Evolutionary conservation across 2,113 vertebrate genomes (phyloP), one percentile per base, ranked within the genome.

Genomic region (Osmerus mordax): DNA sequence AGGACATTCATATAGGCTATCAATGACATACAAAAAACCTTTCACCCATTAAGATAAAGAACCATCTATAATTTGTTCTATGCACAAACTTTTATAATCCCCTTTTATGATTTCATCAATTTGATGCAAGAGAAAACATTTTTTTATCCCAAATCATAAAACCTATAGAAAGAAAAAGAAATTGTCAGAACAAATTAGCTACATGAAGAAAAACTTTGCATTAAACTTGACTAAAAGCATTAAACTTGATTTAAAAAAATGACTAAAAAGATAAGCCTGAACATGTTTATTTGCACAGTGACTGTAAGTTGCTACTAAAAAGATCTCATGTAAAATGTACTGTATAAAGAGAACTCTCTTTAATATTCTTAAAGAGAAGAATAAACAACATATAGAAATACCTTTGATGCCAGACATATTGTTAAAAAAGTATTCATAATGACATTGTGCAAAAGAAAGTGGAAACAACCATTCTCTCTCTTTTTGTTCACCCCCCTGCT

Each of bases 351-450:
- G 15, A 59, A 23, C 14, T 60, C n/a, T 61, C 47, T 53, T 23
- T 70, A 36, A 56, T 47, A 28, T 70, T 28, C 25, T 70, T 61
- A 47, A 47, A 41, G 60, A 70, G 32, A 69, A 18, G 21, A 25
- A 65, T 18, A 56, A 56, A 47, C 41, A 47, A 11, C 41, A 65
- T 41, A 65, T 19, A 65, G 28, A 69, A 32, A 56, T 41, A 61
- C 36, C 69, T 60, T 60, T 32, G 36, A 51, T 60, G 32, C 56
- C 32, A 41, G 29, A 70, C 56, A 47, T 70, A 25, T 14, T 15
- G 55, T 23, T 69, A 36, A n/a, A 58, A 58, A 59, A 69, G n/a
- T 70, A n/a, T 47, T 59, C 13, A 36, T 69, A 32, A 59, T 8
- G 19, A 56, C 53, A 51, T 12, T 47, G 28, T 23, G 32, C 15